Base-by-base conservation (phyloP, 1,140 invertebrate genomes). In the Drosophila hydei region DNA sequence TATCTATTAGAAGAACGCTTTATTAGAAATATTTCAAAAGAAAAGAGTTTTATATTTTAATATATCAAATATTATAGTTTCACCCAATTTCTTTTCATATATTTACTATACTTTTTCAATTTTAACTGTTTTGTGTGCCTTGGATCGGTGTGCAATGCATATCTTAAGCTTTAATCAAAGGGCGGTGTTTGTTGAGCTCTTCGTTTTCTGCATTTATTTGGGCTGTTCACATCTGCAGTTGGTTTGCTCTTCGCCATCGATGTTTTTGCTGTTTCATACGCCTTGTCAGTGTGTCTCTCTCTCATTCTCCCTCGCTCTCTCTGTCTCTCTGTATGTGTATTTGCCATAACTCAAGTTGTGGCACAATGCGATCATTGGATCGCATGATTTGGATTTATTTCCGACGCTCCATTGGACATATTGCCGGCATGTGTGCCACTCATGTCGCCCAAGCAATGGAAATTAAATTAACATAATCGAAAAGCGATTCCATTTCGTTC, bases 361-460 rank as follows among this genome's bases (percentile, higher is more conserved):
- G 75, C 71, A 87, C 77, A 87, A 87, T 87, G 81, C 78, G 81
- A 87, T 87, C 81, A 87, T 88, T 87, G 83, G 81, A 88, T 87
- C 81, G 81, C 83, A 88, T 87, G 83, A 87, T 87, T 87, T 87
- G 83, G 83, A 87, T 87, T 87, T 88, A 87, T 87, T 79, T 75
- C 83, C 83, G 75, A 63, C 78, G 81, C 81, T 63, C 74, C 77
- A 88, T 87, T 88, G 81, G 83, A 87, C 81, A 87, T 87, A 87
- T 87, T 88, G 83, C 75, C 75, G 83, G 83, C 83, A 87, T 87
- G 78, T 88, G 83, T 88, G 76, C 75, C 78, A 81, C 83, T 75
- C 74, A 80, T 72, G 72, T 69, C 68, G 74, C 47, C 67, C 59
- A 78, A 67, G 67, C 69, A 72, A 54, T 72, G 69, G 69, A 72